Base-by-base conservation (phyloP, 2,113 vertebrate genomes). In the Corydoras sp. region DNA sequence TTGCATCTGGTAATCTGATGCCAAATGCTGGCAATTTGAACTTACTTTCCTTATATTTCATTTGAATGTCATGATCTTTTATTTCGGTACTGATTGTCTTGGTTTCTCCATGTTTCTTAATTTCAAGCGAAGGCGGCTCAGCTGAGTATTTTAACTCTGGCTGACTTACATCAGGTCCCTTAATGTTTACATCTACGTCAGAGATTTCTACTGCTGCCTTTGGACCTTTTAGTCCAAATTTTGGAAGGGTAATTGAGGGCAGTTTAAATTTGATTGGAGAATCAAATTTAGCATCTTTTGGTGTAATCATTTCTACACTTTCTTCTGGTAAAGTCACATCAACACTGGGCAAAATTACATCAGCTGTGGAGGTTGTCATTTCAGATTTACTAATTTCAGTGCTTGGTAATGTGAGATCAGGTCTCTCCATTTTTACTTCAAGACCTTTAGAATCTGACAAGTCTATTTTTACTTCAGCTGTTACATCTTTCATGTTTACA, bases 361-460 rank as follows among this genome's bases (percentile, higher is more conserved):
- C 68, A 58, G 15, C 48, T 29, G 78, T 61, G 50, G 76, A 55
- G 11, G 32, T 13, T 29, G 83, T 79, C 5, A 77, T 35, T 59
- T 81, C 83, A 76, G 75, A 55, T 79, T 83, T 86, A 76, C 83
- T 80, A 60, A 86, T 80, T 58, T 79, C 84, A 79, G 84, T 24
- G 68, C 3, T 83, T 1, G 86, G 75, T 53, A 86, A 31, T 55
- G 77, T 77, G 70, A 86, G 79, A 32, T 71, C 76, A 65, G 76
- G 4, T 54, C 75, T 83, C 53, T 83, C 85, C 4, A 77, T 49
- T 81, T 83, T 86, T 43, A 77, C 24, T 64, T 86, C 83, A 48
- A 53, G 3, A 24, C 68, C 74, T 65, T 77, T 60, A 53, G 58
- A 56, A 63, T 72, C 77, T 13, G 80, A 72, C 15, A 70, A 30